phyloP scores from a whole-genome alignment of 2,113 vertebrate species.

The Acrocephalus kingi region DNA sequence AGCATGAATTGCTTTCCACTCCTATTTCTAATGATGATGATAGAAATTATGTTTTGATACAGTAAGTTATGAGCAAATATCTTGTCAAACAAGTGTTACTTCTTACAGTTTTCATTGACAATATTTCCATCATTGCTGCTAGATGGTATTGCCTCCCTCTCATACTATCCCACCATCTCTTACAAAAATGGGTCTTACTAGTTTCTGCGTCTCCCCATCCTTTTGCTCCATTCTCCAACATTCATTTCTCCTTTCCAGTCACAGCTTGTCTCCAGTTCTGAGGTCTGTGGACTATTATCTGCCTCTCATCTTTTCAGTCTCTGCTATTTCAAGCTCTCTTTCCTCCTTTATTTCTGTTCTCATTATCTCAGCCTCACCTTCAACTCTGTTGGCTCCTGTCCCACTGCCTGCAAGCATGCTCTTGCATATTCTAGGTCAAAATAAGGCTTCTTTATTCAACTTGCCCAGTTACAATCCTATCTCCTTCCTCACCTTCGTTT shows the following conservation, averaged over 20 bases:
- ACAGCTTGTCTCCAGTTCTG: not conserved
- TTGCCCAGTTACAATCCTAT: not conserved
- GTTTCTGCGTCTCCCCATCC: not conserved
- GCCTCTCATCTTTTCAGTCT: not conserved
- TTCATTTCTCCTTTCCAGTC: not conserved
- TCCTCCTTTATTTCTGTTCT: slow-evolving; percentile 2
- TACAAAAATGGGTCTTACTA: not conserved
- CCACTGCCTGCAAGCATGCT: not conserved
- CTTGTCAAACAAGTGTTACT: not conserved
- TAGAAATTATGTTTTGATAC: not conserved
- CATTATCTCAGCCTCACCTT: slow-evolving; percentile 38
- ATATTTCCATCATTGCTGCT: not conserved
- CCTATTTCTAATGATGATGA: not conserved
- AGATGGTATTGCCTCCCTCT: not conserved
- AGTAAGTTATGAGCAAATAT: not conserved
- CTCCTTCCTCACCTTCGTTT: not conserved
- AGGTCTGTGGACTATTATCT: not conserved
- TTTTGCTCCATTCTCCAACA: not conserved
- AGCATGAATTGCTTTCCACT: not conserved
- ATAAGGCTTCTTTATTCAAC: not conserved
- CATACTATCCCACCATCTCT: not conserved
- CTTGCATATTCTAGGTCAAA: slow-evolving; percentile 39
- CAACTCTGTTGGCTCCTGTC: slow-evolving; percentile 10
- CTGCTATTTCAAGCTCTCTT: not conserved
- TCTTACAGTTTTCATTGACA: not conserved